Base-by-base conservation (phyloP, 1,140 invertebrate genomes). In the Cephus cinctus region DNA sequence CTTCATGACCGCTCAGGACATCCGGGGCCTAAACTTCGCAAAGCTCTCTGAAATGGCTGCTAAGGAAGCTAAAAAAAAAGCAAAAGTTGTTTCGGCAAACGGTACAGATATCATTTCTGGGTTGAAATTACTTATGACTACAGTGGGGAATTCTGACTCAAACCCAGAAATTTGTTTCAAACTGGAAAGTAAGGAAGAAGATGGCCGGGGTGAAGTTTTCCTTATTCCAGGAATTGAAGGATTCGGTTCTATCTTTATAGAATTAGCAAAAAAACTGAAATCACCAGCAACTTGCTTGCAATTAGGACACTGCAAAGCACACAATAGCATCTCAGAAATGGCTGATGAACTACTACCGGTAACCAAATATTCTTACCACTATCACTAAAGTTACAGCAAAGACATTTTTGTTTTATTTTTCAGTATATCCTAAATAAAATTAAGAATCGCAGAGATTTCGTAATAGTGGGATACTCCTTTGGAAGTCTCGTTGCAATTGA, bases 191-290 rank as follows among this genome's bases (percentile, higher is more conserved):
- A 65, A 59, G 31, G 45, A 53, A 4, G 57, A 68, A 12, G 38
- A 54, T 8, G 69, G 65, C 2, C 56, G 52, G 34, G 42, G 55
- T 4, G 61, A 69, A 42, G 58, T 86, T 4, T 88, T 88, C 55
- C 67, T 88, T 8, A 63, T 89, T 20, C 84, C 88, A 56, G 85
- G 87, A 18, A 80, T 90, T 42, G 87, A 90, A 75, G 78, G 78
- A 31, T 69, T 75, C 45, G 72, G 78, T 0, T 55, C 63, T 1
- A 64, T 83, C n/a, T 73, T 88, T 43, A 55, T 71, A 38, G 40
- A 65, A 12, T 50, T 86, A 6, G 75, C 76, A 1, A 52, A 63
- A 2, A 71, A 80, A 50, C 57, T 88, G 20, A 73, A 77, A 23
- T 67, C 71, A 12, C 81, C 82, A 40, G 80, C 81, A 0, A 81